phyloP scores from a whole-genome alignment of 1,140 invertebrate genomes.

The Pomacea maculata region DNA sequence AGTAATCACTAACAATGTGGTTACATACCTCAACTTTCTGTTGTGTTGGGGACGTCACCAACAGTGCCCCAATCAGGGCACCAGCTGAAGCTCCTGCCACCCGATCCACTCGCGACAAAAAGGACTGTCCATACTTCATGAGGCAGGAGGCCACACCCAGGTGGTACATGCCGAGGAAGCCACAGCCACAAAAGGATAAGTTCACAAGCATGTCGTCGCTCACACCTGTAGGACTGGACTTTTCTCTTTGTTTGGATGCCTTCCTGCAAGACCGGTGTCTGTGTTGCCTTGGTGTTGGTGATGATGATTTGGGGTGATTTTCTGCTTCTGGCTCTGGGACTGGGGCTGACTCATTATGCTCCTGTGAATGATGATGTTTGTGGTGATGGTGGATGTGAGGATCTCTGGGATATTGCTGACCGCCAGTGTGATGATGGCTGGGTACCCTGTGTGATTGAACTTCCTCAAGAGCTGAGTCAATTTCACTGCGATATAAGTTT shows the following conservation, averaged over 20 bases:
- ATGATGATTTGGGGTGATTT: background rate
- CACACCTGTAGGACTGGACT: background rate
- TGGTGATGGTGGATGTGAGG: background rate
- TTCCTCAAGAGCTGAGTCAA: too few species aligned
- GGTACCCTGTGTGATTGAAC: too few species aligned
- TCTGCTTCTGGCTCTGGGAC: background rate
- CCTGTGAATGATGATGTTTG: background rate
- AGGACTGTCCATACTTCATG: conserved; percentile 35
- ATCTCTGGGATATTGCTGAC: background rate
- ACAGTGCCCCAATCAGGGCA: conserved; percentile 44
- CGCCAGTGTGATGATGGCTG: background rate
- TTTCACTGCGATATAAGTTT: too few species aligned
- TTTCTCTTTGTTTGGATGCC: background rate
- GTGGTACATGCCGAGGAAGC: conserved; percentile 60
- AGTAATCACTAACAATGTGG: background rate
- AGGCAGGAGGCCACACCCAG: conserved; percentile 53
- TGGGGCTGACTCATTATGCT: background rate
- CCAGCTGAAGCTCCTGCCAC: conserved; percentile 57
- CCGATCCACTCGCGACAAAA: conserved; percentile 46
- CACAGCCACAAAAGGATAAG: conserved; percentile 57
- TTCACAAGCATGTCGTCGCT: conserved; percentile 35
- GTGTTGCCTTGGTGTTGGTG: background rate
- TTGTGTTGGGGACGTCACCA: conserved; percentile 38
- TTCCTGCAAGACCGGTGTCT: background rate
- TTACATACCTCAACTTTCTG: conserved; percentile 48